Conservation (phyloP, 64 coral and sea anemone genomes). For the Actinia tenebrosa region DNA sequence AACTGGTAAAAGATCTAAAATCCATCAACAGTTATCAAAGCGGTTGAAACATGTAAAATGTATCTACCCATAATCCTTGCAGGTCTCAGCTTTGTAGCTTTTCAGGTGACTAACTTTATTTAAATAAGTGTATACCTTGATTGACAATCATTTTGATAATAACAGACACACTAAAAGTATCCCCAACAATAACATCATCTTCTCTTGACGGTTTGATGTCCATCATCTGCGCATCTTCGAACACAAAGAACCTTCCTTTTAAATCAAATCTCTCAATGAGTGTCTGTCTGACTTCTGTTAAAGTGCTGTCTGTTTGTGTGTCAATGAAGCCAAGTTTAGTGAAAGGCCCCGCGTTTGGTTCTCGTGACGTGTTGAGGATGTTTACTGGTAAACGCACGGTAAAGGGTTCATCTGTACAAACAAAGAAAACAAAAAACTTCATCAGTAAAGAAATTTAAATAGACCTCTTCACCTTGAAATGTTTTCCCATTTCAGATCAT, state of each 20-base stretch:
- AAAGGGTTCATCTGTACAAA: slow-evolving; percentile 44
- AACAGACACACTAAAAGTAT: slow-evolving; percentile 25
- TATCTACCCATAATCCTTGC: too few relatives aligned
- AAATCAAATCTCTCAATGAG: slow-evolving; percentile 23
- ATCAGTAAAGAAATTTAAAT: too few relatives aligned
- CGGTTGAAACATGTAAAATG: too few relatives aligned
- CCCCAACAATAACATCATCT: neutral
- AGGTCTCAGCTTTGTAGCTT: too few relatives aligned
- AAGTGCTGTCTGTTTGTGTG: slow-evolving; percentile 22
- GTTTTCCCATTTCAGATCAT: too few relatives aligned
- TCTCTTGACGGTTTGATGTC: slow-evolving; percentile 41
- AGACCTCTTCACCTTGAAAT: too few relatives aligned
- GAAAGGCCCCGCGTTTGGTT: slow-evolving; percentile 9
- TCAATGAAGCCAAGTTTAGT: slow-evolving; percentile 71
- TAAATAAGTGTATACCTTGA: slow-evolving; percentile 32
- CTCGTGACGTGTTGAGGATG: slow-evolving; percentile 32
- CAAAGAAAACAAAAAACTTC: neutral
- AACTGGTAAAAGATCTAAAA: too few relatives aligned
- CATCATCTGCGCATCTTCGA: slow-evolving; percentile 48
- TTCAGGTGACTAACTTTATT: too few relatives aligned
- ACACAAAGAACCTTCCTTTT: slow-evolving; percentile 23
- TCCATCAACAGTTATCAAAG: too few relatives aligned
- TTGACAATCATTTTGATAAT: slow-evolving; percentile 48
- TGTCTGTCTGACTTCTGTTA: slow-evolving; percentile 27
- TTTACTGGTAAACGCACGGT: slow-evolving; percentile 61